Evolutionary conservation across 2,888 invertebrate genomes (phyloP).

Genomic region (Drosophila stalkeri): DNA sequence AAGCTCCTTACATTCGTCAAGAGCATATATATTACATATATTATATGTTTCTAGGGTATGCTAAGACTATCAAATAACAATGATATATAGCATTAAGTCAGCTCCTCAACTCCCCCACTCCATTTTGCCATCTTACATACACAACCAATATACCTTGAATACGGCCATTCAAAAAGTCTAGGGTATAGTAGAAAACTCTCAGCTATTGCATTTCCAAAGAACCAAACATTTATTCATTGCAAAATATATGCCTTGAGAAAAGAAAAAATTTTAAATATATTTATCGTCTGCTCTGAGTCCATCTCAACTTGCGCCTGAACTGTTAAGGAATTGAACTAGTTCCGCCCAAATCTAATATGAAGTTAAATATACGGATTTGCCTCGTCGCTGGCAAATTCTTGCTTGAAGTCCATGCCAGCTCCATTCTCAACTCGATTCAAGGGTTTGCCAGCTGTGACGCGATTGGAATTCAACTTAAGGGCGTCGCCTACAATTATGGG

Average conservation of each 20-base stretch:
- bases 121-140: no score
- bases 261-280: background rate
- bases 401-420: conserved; percentile 31
- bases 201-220: background rate
- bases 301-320: background rate
- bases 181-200: background rate
- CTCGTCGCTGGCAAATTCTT: conserved; percentile 58
- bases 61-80: no score
- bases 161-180: background rate
- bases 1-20: no score
- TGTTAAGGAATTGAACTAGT: background rate
- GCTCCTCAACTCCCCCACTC: no score
- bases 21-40: no score
- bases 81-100: no score
- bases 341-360: background rate
- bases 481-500: background rate
- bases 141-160: no score
- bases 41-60: no score
- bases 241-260: background rate
- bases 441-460: conserved; percentile 4
- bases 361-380: conserved; percentile 53
- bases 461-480: background rate
- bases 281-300: background rate
- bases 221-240: background rate
- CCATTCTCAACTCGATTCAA: conserved; percentile 1